phyloP scores from a whole-genome alignment of 2,888 invertebrate species.

The Notodonta ziczac region DNA sequence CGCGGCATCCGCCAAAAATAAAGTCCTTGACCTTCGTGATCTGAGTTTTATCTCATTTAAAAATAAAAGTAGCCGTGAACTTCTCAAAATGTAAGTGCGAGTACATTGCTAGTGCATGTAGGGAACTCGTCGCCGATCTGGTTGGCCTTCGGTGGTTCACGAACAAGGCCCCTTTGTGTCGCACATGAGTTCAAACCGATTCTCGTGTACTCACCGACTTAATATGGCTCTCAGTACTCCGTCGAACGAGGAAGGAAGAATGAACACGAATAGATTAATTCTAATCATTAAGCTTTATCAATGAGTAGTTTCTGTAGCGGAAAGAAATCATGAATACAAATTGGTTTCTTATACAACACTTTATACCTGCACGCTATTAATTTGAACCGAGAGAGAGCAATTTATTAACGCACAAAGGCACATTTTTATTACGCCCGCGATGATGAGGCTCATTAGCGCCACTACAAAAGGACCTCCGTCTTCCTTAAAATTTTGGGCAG shows the following conservation, averaged over 20 bases:
- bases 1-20: constrained; percentile 75
- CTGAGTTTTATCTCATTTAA: constrained; percentile 69
- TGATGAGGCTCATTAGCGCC: constrained; percentile 10
- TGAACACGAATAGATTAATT: constrained; percentile 27
- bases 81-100: constrained; percentile 63
- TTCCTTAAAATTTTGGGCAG: constrained; percentile 14
- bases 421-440: neutral
- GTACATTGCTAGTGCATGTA: constrained; percentile 66
- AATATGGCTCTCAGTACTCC: constrained; percentile 22
- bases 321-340: constrained; percentile 21
- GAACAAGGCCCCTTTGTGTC: constrained; percentile 79
- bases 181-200: constrained; percentile 40
- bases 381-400: neutral
- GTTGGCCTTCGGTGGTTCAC: constrained; percentile 80
- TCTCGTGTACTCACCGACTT: constrained; percentile 23
- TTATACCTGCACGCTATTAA: neutral
- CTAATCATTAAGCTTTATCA: constrained; percentile 21
- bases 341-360: constrained; percentile 15
- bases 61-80: constrained; percentile 81
- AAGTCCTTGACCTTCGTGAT: constrained; percentile 77
- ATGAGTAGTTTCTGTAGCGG: constrained; percentile 14
- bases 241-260: constrained; percentile 41
- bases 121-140: constrained; percentile 64
- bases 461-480: constrained; percentile 11
- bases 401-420: neutral